Evolutionary conservation across 2,888 invertebrate species (phyloP).

Genomic region (Bimastos eiseni): DNA sequence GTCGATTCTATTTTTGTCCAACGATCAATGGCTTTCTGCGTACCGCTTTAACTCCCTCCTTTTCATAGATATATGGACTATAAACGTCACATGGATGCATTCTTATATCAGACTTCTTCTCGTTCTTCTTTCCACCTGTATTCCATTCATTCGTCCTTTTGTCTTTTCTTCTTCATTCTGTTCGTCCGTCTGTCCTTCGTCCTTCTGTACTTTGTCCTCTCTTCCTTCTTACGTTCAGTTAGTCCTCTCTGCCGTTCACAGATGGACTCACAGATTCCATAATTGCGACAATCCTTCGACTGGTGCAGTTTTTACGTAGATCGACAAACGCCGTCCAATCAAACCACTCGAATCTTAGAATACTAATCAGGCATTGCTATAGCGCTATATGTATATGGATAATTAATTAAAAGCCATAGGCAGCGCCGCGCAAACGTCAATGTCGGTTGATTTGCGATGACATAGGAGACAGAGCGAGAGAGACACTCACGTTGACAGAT

Average conservation of each 20-base stretch:
- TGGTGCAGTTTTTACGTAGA: background rate
- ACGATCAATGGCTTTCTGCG: background rate
- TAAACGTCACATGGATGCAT: no score
- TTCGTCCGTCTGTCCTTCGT: background rate
- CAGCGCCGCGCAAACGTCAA: background rate
- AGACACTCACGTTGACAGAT: background rate
- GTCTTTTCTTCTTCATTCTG: background rate
- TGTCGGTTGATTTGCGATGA: slow-evolving; percentile 9
- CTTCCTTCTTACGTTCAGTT: background rate
- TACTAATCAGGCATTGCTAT: background rate
- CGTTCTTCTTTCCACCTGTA: no score
- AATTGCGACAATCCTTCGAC: background rate
- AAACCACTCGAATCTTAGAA: background rate
- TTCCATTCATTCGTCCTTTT: no score
- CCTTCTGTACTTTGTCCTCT: background rate
- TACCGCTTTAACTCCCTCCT: background rate
- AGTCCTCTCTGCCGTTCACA: background rate
- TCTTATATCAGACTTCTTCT: no score
- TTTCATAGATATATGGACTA: background rate
- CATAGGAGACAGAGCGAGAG: background rate
- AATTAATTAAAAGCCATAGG: background rate
- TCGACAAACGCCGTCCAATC: background rate
- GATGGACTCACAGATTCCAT: background rate
- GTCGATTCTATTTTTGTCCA: background rate
- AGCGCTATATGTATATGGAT: background rate